Evolutionary conservation across 2,797 vertebrate genomes (phyloP), one percentile per base, ranked within the genome.

Genomic region (Hozukius guyotensis): DNA sequence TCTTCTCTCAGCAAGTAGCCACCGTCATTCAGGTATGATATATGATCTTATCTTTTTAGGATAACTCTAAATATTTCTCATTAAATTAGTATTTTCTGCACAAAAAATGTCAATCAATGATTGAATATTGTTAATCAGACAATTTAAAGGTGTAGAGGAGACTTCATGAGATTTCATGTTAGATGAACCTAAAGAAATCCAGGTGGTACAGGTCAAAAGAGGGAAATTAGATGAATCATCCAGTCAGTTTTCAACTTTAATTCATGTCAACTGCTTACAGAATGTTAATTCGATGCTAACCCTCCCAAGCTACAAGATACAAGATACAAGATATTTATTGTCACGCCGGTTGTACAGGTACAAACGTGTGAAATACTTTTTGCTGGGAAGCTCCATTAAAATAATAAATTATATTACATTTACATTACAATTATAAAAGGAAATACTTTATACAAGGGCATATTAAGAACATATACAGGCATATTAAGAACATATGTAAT

Each of bases 1-100:
- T 99, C 91, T 99, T 99, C 94, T 99, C 99, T 72, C 99, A 99
- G 88, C 98, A 99, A 90, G 98, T 99, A 89, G 99, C 98, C 81
- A 99, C 99, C 25, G 99, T 99, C 79, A 99, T 99, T 92, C 98
- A 99, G 94, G 98, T 99, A 27, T 13, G 64, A 36, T 18, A 16
- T 9, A 7, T 66, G 2, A 32, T 38, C 36, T 38, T 13, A 14
- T 56, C 22, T 55, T 56, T 56, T 6, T 6, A 56, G 10, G 10
- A 24, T 11, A 22, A 14, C 22, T 16, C 3, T 16, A 16, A 24
- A 8, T 57, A 57, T 27, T 27, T 14, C 24, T 57, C 55, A 27
- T 57, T 22, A 13, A 27, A 27, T 27, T 27, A 4, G 12, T 24
- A 55, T 56, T 24, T 56, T 56, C 53, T 56, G 53, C 53, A 25